A percentile compares a stretch with the other conserved stretches of the same genome.
These are phyloP conservation scores for Orius laevigatus DNA, from an alignment of 1,140 invertebrate species.

Conservation along the genomic window DNA sequence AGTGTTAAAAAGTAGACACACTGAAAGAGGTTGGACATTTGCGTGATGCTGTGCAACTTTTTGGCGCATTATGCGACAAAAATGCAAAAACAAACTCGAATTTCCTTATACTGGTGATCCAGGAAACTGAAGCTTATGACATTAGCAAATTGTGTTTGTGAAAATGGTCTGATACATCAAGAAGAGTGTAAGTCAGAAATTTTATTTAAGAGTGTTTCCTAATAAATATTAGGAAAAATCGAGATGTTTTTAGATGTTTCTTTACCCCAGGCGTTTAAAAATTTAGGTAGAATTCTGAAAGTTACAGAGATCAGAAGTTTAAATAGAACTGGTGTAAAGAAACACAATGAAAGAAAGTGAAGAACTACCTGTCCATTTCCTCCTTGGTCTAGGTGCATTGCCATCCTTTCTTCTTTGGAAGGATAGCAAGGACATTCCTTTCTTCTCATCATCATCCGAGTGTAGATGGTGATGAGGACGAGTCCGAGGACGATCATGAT, in stretches of 20 bases:
- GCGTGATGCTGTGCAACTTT: constrained; percentile 12
- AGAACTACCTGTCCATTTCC: constrained; percentile 25
- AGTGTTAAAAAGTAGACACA: constrained; percentile 7
- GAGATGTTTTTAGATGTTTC: too few species aligned
- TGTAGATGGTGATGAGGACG: constrained; percentile 19
- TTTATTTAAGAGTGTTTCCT: too few species aligned
- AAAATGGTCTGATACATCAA: too few species aligned
- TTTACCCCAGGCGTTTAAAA: too few species aligned
- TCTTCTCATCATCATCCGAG: constrained; percentile 22
- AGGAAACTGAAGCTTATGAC: too few species aligned
- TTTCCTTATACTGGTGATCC: neutral
- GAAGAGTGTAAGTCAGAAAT: too few species aligned
- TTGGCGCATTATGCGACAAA: neutral
- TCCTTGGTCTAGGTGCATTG: constrained; percentile 23
- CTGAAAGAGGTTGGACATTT: neutral
- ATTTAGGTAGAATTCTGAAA: too few species aligned
- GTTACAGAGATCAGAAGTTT: too few species aligned
- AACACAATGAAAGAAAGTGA: neutral
- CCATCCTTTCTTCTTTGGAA: constrained; percentile 23
- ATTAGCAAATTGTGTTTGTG: too few species aligned
- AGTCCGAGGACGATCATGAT: constrained; percentile 22
- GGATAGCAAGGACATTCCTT: constrained; percentile 24
- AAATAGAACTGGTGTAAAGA: too few species aligned
- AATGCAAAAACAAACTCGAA: neutral
- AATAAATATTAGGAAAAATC: too few species aligned